phyloP scores from a whole-genome alignment of 2,888 invertebrate genomes.

The Ormyrus labotus region DNA sequence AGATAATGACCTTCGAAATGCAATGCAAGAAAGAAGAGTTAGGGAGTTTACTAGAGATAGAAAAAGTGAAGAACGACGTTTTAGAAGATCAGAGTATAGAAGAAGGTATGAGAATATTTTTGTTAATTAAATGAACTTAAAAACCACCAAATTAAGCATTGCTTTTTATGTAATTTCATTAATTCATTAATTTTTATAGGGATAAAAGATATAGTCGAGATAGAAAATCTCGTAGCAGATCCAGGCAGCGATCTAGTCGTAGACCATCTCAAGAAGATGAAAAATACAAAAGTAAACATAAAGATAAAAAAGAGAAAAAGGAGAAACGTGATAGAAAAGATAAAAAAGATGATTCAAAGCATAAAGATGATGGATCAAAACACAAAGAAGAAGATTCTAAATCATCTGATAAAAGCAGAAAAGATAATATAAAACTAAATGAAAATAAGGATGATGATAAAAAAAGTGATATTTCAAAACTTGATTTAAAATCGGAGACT shows the following conservation, averaged over 20 bases:
- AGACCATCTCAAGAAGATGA: slow-evolving; percentile 54
- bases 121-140: neutral
- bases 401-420: slow-evolving; percentile 46
- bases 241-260: slow-evolving; percentile 51
- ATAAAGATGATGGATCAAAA: slow-evolving; percentile 56
- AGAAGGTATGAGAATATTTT: slow-evolving; percentile 37
- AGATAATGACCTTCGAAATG: slow-evolving; percentile 47
- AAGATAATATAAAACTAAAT: slow-evolving; percentile 43
- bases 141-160: neutral
- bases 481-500: slow-evolving; percentile 40
- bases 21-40: slow-evolving; percentile 59
- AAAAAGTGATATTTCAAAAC: slow-evolving; percentile 31
- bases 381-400: slow-evolving; percentile 57
- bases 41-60: slow-evolving; percentile 62
- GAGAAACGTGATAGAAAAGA: slow-evolving; percentile 59
- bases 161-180: neutral
- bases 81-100: slow-evolving; percentile 46
- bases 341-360: slow-evolving; percentile 43
- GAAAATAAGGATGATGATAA: slow-evolving; percentile 47
- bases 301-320: slow-evolving; percentile 57
- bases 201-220: slow-evolving; percentile 54
- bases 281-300: slow-evolving; percentile 52
- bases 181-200: slow-evolving; percentile 26
- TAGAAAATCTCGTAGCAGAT: slow-evolving; percentile 54
- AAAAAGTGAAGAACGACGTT: slow-evolving; percentile 58